Evolutionary conservation across 1,140 invertebrate genomes (phyloP), one percentile per base, ranked within the genome.

Genomic region (Lamellibrachia luymesi): DNA sequence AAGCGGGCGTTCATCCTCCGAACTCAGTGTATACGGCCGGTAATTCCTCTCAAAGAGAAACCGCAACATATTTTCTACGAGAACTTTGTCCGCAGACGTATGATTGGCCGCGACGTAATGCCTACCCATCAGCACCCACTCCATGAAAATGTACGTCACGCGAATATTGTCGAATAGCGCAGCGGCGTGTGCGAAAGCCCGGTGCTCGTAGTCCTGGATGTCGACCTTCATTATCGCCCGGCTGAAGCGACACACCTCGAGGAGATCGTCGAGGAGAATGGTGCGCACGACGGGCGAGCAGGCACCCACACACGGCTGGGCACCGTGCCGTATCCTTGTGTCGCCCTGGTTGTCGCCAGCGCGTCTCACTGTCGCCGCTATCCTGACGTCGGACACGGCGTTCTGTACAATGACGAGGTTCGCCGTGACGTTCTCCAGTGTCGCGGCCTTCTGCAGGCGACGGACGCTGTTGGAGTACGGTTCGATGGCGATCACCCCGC

Each of bases 91-190:
- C 27, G 17, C 27, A 13, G 89, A 90, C 38, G 38, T 91, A n/a
- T 93, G 51, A 25, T 51, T 91, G 27, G 51, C 49, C 4, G 27
- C 91, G 27, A 91, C 90, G 22, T 52, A 91, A 93, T 92, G 49
- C 52, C 27, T 90, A 38, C 90, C 80, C 90, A 93, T 93, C 49
- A 93, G 27, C 22, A 51, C 92, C 95, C 95, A 96, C 94, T 95
- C 95, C 95, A 95, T 96, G 93, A 96, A 95, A n/a, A 96, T 94
- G 93, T 96, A 95, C 92, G 94, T 94, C 91, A 96, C 94, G 92
- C 94, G 90, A 80, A 94, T 92, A 7, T 27, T 91, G n/a, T 94
- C 93, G 91, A 96, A 95, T 89, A 96, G 93, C 38, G 92, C 51
- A 13, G 93, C 91, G 1, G 94, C 94, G 17, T 93, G 92, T 6